These are phyloP conservation scores for Ennomos quercinarius DNA, from an alignment of 2,888 invertebrate genomes.

Conservation along the genomic window DNA sequence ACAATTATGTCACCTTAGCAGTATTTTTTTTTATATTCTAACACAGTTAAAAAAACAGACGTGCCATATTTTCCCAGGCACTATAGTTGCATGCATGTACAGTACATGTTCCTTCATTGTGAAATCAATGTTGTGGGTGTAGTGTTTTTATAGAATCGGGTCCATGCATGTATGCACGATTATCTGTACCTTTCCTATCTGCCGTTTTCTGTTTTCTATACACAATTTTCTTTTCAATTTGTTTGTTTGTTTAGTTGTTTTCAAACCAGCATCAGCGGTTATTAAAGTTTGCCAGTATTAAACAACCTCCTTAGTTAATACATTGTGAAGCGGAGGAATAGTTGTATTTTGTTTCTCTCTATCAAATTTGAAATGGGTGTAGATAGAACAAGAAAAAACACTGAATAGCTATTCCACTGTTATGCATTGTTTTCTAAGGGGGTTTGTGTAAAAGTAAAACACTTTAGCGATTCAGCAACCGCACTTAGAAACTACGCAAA, in stretches of 20 bases:
- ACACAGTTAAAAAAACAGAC: background rate
- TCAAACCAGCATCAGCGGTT: background rate
- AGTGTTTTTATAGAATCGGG: conserved; percentile 20
- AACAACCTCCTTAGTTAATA: no score
- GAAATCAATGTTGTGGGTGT: conserved; percentile 13
- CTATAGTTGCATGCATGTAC: conserved; percentile 28
- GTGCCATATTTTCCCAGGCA: conserved; percentile 38
- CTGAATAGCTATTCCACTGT: no score
- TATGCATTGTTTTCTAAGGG: no score
- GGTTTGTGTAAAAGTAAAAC: conserved; percentile 49
- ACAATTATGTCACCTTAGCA: no score
- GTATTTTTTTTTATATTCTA: no score
- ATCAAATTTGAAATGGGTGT: no score
- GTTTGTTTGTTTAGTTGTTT: background rate
- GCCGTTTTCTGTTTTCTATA: conserved; percentile 17
- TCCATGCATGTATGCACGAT: conserved; percentile 27
- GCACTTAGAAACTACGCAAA: conserved; percentile 29
- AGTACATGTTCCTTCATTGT: conserved; percentile 19
- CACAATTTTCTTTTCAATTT: conserved; percentile 10
- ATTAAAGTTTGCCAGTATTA: conserved; percentile 1
- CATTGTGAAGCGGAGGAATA: no score
- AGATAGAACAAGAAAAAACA: no score
- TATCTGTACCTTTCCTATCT: conserved; percentile 12
- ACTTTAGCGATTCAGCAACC: conserved; percentile 51
- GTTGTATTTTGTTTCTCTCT: no score